Evolutionary conservation across 2,888 invertebrate species (phyloP), one percentile per base, ranked within the genome.

Genomic region (Boloria euphrosyne): DNA sequence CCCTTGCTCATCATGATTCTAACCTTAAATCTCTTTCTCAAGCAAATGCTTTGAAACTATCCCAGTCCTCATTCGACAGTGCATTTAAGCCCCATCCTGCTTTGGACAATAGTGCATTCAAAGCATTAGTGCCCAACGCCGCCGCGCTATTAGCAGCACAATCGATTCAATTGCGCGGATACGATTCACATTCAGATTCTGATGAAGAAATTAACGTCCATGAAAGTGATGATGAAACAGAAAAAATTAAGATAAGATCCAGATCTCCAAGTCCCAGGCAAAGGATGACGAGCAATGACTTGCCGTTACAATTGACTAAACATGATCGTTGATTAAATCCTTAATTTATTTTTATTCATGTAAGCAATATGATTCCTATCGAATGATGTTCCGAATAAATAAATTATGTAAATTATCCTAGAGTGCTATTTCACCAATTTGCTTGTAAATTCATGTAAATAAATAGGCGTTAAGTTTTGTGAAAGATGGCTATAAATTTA

Each of bases 141-240:
- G 91, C 92, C n/a, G 94, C 93, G 38, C 87, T 94, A 64, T 79
- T 92, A 80, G 86, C 93, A 71, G 87, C 90, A 76, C 92, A 92
- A 75, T 90, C 92, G 4, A 85, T 91, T 69, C 92, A 92, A 71
- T 74, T 92, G 64, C 84, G 89, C 38, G 87, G 89, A 62, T 92
- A 92, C 69, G 93, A 93, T 71, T 93, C 93, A 54, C 89, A 91
- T 74, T 93, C 93, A 13, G 94, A 94, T 77, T 93, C 94, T 18
- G 96, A 96, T 78, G 95, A 95, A 82, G 97, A 97, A 87, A 97
- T 97, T 80, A 97, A 97, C 86, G 97, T 97, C 10, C 96, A 97
- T 80, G 94, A 94, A 75, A 95, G 95, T 58, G 96, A 96, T 73
- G 92, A 93, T 62, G 95, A 95, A 71, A 83, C 86, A 10, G 90